These are phyloP conservation scores for Vanessa cardui DNA, from an alignment of 2,888 invertebrate species.

Conservation along the genomic window DNA sequence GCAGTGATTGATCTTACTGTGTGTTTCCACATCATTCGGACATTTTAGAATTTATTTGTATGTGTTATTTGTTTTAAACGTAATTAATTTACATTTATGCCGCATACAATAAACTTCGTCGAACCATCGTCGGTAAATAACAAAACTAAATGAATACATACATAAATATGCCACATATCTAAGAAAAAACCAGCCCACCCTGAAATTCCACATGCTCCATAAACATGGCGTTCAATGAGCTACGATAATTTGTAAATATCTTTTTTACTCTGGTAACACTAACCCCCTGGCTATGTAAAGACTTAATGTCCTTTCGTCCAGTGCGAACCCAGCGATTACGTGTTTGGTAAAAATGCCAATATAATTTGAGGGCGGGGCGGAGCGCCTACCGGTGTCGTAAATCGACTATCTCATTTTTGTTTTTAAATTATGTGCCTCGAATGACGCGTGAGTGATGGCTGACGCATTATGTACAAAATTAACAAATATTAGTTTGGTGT, in stretches of 20 bases:
- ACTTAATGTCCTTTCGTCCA: slow-evolving; percentile 25
- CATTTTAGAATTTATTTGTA: too few relatives aligned
- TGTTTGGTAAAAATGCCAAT: slow-evolving; percentile 44
- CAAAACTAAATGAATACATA: too few relatives aligned
- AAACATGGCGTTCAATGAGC: slow-evolving; percentile 17
- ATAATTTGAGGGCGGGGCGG: slow-evolving; percentile 59
- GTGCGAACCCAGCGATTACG: slow-evolving; percentile 12
- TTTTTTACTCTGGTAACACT: slow-evolving; percentile 18
- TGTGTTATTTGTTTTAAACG: too few relatives aligned
- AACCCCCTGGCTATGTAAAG: background rate
- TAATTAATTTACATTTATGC: too few relatives aligned
- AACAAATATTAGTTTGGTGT: slow-evolving; percentile 11
- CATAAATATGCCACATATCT: background rate
- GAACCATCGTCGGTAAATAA: too few relatives aligned
- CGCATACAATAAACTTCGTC: too few relatives aligned
- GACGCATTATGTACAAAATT: slow-evolving; percentile 20
- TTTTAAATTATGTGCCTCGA: slow-evolving; percentile 49
- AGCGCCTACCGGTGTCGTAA: slow-evolving; percentile 57
- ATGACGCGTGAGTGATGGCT: slow-evolving; percentile 28
- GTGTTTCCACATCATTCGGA: too few relatives aligned
- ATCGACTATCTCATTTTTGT: slow-evolving; percentile 50
- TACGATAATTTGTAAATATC: slow-evolving; percentile 15
- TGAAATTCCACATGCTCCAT: background rate
- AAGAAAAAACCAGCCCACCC: slow-evolving; percentile 5
- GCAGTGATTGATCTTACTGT: too few relatives aligned